Base-by-base conservation (phyloP, 37 sponge, comb jelly and placozoan species). In the Hormiphora californensis region DNA sequence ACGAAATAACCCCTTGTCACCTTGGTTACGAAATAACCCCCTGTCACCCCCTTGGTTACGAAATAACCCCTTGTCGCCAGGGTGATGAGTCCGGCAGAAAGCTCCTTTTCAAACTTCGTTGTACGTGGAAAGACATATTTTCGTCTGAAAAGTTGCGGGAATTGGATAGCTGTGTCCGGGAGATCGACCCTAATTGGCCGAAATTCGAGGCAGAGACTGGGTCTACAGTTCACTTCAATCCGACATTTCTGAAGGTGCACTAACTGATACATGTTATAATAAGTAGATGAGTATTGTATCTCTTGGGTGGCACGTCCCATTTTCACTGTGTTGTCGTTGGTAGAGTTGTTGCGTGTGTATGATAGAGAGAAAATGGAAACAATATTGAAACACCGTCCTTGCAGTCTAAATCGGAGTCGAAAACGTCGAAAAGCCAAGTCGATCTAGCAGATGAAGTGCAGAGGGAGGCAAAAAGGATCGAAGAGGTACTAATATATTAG, bases 141-240 rank as follows among this genome's bases (percentile, higher is more conserved):
- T 43, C 46, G 1, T 25, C 43, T 7, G 38, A 73, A 9, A 73
- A 41, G 25, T 28, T 73, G 44, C 35, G 44, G 23, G 81, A 73
- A 23, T 46, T 73, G 2, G 81, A 73, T 40, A 19, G 46, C 35
- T 73, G 39, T 41, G 35, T 73, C 2, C 41, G 38, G 19, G 81
- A 73, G 5, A 73, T 73, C n/a, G 81, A 73, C 27, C 43, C 81
- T 12, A 73, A 73, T 30, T 73, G 81, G 81, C 81, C 81, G 0
- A 73, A 73, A 40, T 19, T 19, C 46, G 81, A 73, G 23, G 27
- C 46, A 3, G 81, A 73, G 12, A 3, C 46, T 2, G 7, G 49
- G 0, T 40, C 81, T 1, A 73, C 81, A 40, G 81, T 73, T 4
- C 81, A 73, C 81, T 44, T 73, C 49, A 73, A 73, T 17, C 81